Evolutionary conservation across 2,797 vertebrate genomes (phyloP), one percentile per base, ranked within the genome.

Genomic region (Poeciliopsis gracilis): DNA sequence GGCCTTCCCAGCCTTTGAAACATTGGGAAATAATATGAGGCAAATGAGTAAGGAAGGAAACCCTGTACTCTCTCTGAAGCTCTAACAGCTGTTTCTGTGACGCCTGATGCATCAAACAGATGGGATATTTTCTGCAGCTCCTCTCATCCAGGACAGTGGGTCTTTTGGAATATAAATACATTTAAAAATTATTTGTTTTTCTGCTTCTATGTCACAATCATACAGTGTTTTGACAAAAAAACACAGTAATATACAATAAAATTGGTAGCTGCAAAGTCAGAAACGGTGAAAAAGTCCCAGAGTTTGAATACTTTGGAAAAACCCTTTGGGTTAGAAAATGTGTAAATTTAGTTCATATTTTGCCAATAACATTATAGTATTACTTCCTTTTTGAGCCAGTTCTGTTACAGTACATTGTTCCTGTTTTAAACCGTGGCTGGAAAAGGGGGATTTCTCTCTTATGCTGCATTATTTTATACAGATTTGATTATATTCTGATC

Each of bases 1-100:
- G 82, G 86, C 85, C 82, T 77, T 88, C 55, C 80, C 51, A 38
- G 80, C 70, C 66, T 30, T 73, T 49, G 81, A 10, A 53, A 87
- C 82, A 82, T 77, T 41, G 46, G 1, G 55, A 38, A 85, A 73
- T 10, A 1, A 84, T 46, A 47, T 46, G 2, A 70, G 41, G 71
- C 72, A 46, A 69, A 81, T 77, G 83, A 63, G 18, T 16, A 11
- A 38, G 28, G 49, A 63, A 30, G 74, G 18, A 55, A 80, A 76
- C 25, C 55, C 75, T 70, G 75, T 77, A n/a, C 77, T 73, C 72
- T 80, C 70, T 72, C 18, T 28, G 30, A 76, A 73, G 51, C 28
- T 5, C 12, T 38, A 63, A 70, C 57, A 30, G 49, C 67, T 38
- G 81, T 46, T 47, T 61, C 30, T 30, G 8, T 69, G 38, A 78